phyloP scores from a whole-genome alignment of 2,113 vertebrate genomes.

The Ceyx margarethae region DNA sequence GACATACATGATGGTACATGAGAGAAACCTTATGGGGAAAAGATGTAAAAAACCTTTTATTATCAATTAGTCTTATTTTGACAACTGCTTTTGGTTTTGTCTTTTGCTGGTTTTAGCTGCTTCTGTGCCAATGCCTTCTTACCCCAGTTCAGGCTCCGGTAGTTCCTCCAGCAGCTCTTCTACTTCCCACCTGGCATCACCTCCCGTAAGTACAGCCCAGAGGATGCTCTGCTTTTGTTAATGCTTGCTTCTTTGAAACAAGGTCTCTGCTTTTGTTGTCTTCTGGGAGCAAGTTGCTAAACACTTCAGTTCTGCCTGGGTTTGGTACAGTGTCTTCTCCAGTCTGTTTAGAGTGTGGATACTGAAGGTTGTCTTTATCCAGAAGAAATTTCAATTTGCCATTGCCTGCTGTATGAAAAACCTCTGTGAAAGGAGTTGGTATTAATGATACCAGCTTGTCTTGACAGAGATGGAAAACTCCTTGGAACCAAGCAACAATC shows the following conservation, averaged over 20 bases:
- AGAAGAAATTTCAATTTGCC: neutral
- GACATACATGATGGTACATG: neutral
- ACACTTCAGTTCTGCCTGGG: neutral
- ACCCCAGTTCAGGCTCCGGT: conserved; percentile 84
- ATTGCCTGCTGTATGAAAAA: neutral
- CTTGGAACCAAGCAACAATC: neutral
- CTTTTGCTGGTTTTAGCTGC: conserved; percentile 73
- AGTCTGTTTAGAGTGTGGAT: neutral
- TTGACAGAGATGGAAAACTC: neutral
- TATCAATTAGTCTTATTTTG: neutral
- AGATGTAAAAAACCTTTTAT: neutral
- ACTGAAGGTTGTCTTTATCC: neutral
- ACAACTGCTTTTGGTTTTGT: neutral
- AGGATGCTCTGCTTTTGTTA: neutral
- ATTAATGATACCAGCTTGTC: neutral
- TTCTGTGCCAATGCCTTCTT: conserved; percentile 82
- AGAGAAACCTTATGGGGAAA: neutral
- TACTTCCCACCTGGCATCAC: conserved; percentile 88
- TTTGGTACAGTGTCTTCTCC: neutral
- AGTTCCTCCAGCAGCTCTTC: conserved; percentile 91
- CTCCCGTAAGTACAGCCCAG: conserved; percentile 80
- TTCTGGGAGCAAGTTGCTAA: neutral
- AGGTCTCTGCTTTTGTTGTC: neutral
- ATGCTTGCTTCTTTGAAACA: neutral
- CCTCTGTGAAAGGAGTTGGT: neutral